Evolutionary conservation across 2,113 vertebrate genomes (phyloP).

Genomic region (Motacilla alba): DNA sequence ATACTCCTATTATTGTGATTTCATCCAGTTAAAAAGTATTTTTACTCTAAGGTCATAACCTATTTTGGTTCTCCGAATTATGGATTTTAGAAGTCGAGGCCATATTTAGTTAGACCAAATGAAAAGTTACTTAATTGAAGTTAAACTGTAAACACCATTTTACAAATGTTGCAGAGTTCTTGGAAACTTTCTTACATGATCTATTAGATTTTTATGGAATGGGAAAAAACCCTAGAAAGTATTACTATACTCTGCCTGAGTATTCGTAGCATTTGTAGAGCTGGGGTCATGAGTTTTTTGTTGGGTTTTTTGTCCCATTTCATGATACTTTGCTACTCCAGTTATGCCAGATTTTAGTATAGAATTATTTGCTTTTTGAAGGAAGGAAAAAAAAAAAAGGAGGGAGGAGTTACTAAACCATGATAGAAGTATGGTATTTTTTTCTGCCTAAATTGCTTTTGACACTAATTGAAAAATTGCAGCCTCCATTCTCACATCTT

Average conservation of each 20-base stretch:
- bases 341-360: background rate
- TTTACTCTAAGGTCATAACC: background rate
- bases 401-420: background rate
- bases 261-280: background rate
- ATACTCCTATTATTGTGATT: background rate
- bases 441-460: background rate
- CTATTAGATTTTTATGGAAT: background rate
- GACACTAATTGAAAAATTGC: background rate
- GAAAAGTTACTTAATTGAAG: background rate
- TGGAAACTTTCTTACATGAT: background rate
- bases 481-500: background rate
- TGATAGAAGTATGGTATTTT: background rate
- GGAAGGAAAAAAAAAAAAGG: fast-evolving
- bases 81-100: background rate
- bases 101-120: background rate
- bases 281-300: background rate
- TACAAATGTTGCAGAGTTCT: background rate
- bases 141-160: background rate
- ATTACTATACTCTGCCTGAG: background rate
- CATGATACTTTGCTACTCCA: background rate
- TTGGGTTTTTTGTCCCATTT: background rate
- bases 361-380: background rate
- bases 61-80: background rate
- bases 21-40: background rate
- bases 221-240: background rate